Conservation (phyloP, 2,888 invertebrate genomes). For the Pollenia labialis region DNA sequence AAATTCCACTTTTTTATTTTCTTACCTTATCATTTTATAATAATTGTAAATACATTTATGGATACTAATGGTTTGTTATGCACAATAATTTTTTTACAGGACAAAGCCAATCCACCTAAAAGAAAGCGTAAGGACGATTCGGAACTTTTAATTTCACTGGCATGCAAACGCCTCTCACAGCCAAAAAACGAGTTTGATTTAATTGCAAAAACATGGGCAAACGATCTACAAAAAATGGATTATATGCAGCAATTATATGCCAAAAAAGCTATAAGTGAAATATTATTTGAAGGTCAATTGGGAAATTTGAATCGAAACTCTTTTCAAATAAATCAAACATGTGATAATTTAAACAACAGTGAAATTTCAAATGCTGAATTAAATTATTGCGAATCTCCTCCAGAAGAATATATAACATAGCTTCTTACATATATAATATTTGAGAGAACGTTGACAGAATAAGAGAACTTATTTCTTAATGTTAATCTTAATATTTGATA, state of each 20-base stretch:
- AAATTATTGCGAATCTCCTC: background rate
- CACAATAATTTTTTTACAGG: too few relatives aligned
- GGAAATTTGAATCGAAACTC: slow-evolving; percentile 8
- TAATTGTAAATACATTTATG: too few relatives aligned
- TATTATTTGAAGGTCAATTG: slow-evolving; percentile 27
- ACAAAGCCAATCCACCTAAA: too few relatives aligned
- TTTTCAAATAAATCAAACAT: slow-evolving; percentile 12
- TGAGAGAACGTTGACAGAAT: too few relatives aligned
- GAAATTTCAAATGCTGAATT: background rate
- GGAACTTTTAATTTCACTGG: background rate
- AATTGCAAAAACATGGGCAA: background rate
- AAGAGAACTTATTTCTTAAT: too few relatives aligned
- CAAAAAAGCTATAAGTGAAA: slow-evolving; percentile 20
- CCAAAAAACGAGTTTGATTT: slow-evolving; percentile 2
- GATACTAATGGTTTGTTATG: too few relatives aligned
- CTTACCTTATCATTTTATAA: too few relatives aligned
- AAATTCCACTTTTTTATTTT: too few relatives aligned
- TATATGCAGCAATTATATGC: slow-evolving; percentile 10
- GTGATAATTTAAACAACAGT: background rate
- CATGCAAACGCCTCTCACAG: slow-evolving; percentile 1
- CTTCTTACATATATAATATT: too few relatives aligned
- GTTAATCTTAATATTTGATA: too few relatives aligned
- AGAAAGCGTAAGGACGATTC: background rate
- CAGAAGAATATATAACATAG: too few relatives aligned
- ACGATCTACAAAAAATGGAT: slow-evolving; percentile 17